Percentiles rank a stretch among this genome's conserved stretches.
phyloP scores from a whole-genome alignment of 2,888 invertebrate genomes.

The Clanis bilineata region DNA sequence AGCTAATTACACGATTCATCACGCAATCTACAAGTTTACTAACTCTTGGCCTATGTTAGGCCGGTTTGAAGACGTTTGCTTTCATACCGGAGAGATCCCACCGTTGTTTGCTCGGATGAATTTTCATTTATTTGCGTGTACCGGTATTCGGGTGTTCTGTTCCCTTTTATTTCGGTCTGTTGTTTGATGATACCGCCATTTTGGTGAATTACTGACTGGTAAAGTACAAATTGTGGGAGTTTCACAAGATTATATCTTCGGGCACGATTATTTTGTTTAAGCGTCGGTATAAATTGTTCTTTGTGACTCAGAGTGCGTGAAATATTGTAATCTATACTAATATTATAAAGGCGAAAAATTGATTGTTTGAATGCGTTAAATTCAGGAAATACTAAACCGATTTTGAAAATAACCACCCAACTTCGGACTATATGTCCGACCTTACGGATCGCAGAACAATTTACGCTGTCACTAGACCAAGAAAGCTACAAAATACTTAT shows the following conservation, averaged over 20 bases:
- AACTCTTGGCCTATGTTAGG: constrained; percentile 15
- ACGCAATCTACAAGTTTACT: neutral
- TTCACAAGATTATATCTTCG: constrained; percentile 20
- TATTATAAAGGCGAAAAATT: too few relatives aligned
- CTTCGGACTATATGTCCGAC: too few relatives aligned
- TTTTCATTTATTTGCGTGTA: constrained; percentile 59
- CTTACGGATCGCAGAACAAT: too few relatives aligned
- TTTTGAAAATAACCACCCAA: too few relatives aligned
- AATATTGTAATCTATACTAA: neutral
- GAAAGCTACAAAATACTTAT: too few relatives aligned
- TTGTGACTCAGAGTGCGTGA: neutral
- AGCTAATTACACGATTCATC: neutral
- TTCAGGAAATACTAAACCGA: too few relatives aligned
- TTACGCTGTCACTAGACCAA: too few relatives aligned
- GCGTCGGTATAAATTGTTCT: neutral
- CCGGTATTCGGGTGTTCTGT: constrained; percentile 34
- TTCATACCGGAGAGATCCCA: constrained; percentile 42
- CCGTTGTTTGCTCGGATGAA: constrained; percentile 56
- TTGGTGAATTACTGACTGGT: constrained; percentile 43
- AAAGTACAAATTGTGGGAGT: constrained; percentile 32
- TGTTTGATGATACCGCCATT: constrained; percentile 25
- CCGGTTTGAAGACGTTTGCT: constrained; percentile 54
- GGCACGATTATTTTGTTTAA: neutral
- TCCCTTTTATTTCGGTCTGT: constrained; percentile 33
- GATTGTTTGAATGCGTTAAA: too few relatives aligned